A percentile compares a stretch with the other conserved stretches of the same genome.
phyloP scores from a whole-genome alignment of 2,888 invertebrate genomes.

The Cremastobaeus sp. region DNA sequence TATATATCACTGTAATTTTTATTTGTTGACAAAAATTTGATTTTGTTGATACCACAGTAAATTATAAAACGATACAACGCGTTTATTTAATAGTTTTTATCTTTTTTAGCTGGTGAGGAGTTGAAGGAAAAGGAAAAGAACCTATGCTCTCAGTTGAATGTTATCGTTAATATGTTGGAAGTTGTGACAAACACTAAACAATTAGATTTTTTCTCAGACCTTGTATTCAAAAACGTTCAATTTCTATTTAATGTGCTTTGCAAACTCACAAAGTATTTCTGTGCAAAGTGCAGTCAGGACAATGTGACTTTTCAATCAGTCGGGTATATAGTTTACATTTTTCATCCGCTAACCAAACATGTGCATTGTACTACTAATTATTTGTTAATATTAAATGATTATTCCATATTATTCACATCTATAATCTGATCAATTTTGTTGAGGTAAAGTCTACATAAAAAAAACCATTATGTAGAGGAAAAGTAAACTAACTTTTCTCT shows the following conservation, averaged over 20 bases:
- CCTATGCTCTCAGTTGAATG: conserved; percentile 81
- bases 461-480: too few species aligned
- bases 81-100: background rate
- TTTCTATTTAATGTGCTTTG: conserved; percentile 80
- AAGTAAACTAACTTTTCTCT: too few species aligned
- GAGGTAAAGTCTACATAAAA: too few species aligned
- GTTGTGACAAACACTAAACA: conserved; percentile 80
- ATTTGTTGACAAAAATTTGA: background rate
- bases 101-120: conserved; percentile 75
- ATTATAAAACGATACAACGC: too few species aligned
- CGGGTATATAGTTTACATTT: conserved; percentile 74
- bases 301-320: conserved; percentile 80
- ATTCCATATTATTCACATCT: conserved; percentile 70
- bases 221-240: conserved; percentile 80
- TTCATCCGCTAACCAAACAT: background rate
- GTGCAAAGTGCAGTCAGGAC: conserved; percentile 78
- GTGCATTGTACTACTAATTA: background rate
- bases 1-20: too few species aligned
- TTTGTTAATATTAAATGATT: background rate
- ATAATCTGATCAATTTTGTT: conserved; percentile 81
- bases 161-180: conserved; percentile 80
- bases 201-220: conserved; percentile 77
- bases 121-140: conserved; percentile 80
- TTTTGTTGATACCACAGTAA: too few species aligned
- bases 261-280: conserved; percentile 82